Evolutionary conservation across 2,113 vertebrate species (phyloP).

Genomic region (Oceanodroma tethys): DNA sequence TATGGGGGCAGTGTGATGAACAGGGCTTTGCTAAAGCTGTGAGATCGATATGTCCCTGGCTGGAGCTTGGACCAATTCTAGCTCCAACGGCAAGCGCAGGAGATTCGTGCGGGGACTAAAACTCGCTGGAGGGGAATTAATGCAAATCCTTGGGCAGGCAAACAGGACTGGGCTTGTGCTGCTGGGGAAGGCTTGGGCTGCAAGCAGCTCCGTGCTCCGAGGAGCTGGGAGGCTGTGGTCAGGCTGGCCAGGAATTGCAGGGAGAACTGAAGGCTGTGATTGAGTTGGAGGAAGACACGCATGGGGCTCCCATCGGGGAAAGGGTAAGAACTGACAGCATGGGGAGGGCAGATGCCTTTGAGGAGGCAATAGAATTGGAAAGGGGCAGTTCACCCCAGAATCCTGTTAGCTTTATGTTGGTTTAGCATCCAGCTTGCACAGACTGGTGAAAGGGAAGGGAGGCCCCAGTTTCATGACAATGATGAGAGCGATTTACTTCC

Average conservation of each 20-base stretch:
- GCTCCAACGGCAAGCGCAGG: accelerated
- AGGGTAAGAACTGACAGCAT: not conserved
- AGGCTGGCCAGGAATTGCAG: not conserved
- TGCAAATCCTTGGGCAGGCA: not conserved
- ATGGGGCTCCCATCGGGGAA: not conserved
- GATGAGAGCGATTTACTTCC: not conserved
- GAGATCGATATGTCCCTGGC: not conserved
- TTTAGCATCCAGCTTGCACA: not conserved
- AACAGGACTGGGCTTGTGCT: not conserved
- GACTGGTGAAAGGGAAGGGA: not conserved
- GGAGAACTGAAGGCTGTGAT: not conserved
- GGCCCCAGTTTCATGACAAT: too few relatives aligned
- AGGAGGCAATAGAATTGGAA: not conserved
- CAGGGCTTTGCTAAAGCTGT: not conserved
- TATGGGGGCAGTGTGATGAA: not conserved
- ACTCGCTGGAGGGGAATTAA: not conserved
- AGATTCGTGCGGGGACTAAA: not conserved
- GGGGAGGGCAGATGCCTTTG: not conserved
- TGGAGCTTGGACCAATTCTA: not conserved
- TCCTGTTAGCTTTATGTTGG: not conserved
- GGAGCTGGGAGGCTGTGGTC: not conserved
- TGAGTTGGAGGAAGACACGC: not conserved
- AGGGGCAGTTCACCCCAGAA: not conserved
- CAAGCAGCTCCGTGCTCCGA: not conserved
- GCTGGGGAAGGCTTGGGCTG: not conserved